phyloP scores from a whole-genome alignment of 1,140 invertebrate genomes.

The Dendroctonus valens region DNA sequence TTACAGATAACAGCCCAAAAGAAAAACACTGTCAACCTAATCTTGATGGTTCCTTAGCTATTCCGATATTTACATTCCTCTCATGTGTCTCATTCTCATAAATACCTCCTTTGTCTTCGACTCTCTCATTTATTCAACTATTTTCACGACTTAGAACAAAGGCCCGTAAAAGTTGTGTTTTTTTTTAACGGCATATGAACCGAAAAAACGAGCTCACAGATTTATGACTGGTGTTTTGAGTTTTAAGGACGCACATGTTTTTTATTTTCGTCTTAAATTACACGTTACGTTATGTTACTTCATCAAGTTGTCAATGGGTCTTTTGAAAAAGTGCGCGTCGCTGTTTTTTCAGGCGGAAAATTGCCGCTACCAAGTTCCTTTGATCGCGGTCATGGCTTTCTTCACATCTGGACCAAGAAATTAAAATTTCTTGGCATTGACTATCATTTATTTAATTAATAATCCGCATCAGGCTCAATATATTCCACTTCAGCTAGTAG shows the following conservation, averaged over 20 bases:
- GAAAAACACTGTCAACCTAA: background rate
- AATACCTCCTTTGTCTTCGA: slow-evolving; percentile 1
- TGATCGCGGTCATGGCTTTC: slow-evolving; percentile 4
- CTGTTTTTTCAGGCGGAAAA: slow-evolving; percentile 12
- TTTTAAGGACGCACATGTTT: slow-evolving; percentile 9
- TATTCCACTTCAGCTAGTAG: too few species aligned
- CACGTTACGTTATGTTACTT: slow-evolving; percentile 12
- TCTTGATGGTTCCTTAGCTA: slow-evolving; percentile 2
- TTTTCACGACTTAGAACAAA: slow-evolving; percentile 1
- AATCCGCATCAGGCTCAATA: too few species aligned
- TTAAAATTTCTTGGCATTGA: slow-evolving; percentile 3
- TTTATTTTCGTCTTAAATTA: slow-evolving; percentile 12
- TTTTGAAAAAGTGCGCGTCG: slow-evolving; percentile 5
- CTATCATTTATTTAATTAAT: background rate
- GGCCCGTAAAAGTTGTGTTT: slow-evolving; percentile 2
- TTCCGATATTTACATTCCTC: slow-evolving; percentile 9
- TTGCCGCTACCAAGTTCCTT: slow-evolving; percentile 2
- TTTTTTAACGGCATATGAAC: background rate
- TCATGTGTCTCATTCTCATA: slow-evolving; percentile 3
- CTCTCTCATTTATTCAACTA: slow-evolving; percentile 6
- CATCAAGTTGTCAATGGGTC: slow-evolving; percentile 12
- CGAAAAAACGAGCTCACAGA: slow-evolving; percentile 2
- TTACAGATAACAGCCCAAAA: background rate
- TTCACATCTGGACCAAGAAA: slow-evolving; percentile 1
- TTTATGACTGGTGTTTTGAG: slow-evolving; percentile 4